Percentiles rank a stretch among this genome's conserved stretches.
Conservation (phyloP, 2,888 invertebrate genomes). For the Cylloceria caligata region DNA sequence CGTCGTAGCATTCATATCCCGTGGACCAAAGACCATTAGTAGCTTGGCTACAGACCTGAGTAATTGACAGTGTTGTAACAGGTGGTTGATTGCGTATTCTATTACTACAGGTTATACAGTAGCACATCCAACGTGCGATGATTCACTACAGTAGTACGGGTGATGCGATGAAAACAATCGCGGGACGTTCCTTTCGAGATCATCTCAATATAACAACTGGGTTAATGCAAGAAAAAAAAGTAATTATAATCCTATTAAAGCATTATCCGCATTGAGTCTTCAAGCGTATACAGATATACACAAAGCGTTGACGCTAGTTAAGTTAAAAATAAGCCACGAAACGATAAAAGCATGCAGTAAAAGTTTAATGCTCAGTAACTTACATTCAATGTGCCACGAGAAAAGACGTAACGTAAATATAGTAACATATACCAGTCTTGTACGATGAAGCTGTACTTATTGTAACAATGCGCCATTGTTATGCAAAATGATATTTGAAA, state of each 20-base stretch:
- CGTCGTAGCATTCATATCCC: conserved; percentile 63
- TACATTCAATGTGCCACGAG: too few relatives aligned
- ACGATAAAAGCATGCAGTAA: conserved; percentile 9
- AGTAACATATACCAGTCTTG: neutral
- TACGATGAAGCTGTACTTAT: neutral
- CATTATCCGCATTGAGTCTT: conserved; percentile 20
- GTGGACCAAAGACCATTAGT: conserved; percentile 43
- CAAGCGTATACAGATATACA: neutral
- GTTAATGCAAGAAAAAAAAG: conserved; percentile 36
- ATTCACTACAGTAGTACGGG: conserved; percentile 9
- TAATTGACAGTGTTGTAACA: conserved; percentile 56
- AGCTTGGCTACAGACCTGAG: conserved; percentile 6
- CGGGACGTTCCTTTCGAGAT: conserved; percentile 16
- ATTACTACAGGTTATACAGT: conserved; percentile 2
- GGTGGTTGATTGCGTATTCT: conserved; percentile 57
- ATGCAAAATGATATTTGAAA: neutral
- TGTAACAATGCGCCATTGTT: neutral
- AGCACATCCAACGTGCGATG: conserved; percentile 17
- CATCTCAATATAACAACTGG: conserved; percentile 35
- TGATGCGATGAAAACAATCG: conserved; percentile 33
- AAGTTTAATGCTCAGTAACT: too few relatives aligned
- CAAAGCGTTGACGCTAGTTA: conserved; percentile 8
- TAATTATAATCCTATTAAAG: conserved; percentile 22
- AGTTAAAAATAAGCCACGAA: conserved; percentile 41
- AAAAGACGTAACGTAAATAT: neutral